Percentiles rank a stretch among this genome's conserved stretches.
Conservation (phyloP, 2,113 vertebrate genomes). For the Hemiprocne comata region DNA sequence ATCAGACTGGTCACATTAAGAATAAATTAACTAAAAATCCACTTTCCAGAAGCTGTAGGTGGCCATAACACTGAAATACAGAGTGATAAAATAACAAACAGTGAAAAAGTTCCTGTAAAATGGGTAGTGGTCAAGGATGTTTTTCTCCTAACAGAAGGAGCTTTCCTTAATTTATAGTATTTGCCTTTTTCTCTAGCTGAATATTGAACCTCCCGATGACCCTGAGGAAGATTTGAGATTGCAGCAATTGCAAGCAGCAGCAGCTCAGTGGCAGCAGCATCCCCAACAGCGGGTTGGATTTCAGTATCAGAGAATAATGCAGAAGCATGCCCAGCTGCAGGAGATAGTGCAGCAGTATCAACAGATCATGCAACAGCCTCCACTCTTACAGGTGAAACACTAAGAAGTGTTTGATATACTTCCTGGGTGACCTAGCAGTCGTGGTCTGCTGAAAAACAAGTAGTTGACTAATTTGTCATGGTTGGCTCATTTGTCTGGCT, state of each 20-base stretch:
- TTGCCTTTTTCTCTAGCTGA: conserved; percentile 66
- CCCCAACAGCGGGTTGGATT: conserved; percentile 91
- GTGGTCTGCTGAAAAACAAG: background rate
- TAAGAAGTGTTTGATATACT: background rate
- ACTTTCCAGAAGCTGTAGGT: background rate
- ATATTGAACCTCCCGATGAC: conserved; percentile 78
- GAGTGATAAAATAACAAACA: background rate
- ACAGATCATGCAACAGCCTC: conserved; percentile 89
- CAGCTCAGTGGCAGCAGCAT: conserved; percentile 97
- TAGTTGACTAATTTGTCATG: background rate
- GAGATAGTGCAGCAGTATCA: conserved; percentile 93
- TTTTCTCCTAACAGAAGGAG: background rate
- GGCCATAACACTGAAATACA: background rate
- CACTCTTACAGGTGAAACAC: conserved; percentile 86
- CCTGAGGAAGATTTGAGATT: conserved; percentile 90
- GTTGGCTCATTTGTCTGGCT: background rate
- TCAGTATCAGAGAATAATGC: conserved; percentile 97
- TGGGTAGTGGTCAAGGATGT: background rate
- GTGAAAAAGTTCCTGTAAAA: background rate
- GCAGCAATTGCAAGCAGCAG: conserved; percentile 92
- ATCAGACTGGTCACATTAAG: background rate
- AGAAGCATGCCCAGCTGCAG: conserved; percentile 92
- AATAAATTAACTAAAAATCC: background rate
- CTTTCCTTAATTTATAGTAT: background rate
- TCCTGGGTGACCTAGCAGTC: background rate